phyloP scores from a whole-genome alignment of 2,113 vertebrate genomes.

The Psilopsiagon aurifrons region DNA sequence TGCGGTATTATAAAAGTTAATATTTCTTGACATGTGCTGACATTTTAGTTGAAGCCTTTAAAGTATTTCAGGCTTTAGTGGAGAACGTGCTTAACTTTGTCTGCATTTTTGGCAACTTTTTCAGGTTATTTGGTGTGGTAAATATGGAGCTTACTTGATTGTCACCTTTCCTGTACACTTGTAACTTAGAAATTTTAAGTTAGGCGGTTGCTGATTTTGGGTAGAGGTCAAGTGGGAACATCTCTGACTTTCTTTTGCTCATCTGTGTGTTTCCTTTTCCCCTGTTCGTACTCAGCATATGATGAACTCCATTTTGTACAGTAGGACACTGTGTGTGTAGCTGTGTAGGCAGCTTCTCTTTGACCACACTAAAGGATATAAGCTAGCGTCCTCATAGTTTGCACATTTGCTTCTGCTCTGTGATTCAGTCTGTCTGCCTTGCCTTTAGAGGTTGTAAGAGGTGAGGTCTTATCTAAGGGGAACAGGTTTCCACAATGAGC shows the following conservation, averaged over 20 bases:
- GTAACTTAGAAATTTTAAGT: not conserved
- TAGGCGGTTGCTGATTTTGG: not conserved
- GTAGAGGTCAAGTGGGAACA: not conserved
- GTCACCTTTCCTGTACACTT: not conserved
- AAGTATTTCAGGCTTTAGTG: slow-evolving; percentile 42
- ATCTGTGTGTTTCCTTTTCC: not conserved
- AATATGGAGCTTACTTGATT: not conserved
- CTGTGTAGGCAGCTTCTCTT: not conserved
- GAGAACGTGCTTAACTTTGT: not conserved
- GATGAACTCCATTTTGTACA: not conserved
- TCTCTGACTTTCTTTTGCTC: not conserved
- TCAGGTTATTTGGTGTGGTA: not conserved
- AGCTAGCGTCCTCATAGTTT: not conserved
- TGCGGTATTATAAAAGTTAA: not conserved
- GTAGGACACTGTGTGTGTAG: not conserved
- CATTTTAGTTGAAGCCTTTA: slow-evolving; percentile 24
- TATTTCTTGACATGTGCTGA: slow-evolving; percentile 41
- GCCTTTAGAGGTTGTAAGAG: not conserved
- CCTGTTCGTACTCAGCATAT: not conserved
- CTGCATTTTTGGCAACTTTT: not conserved
- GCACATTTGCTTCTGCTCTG: not conserved
- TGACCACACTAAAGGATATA: not conserved
- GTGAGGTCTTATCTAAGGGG: not conserved
- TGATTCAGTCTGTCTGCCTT: not conserved
- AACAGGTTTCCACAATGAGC: not conserved